These are phyloP conservation scores for Meiosimyza decipiens DNA, from an alignment of 2,888 invertebrate species.

Conservation along the genomic window DNA sequence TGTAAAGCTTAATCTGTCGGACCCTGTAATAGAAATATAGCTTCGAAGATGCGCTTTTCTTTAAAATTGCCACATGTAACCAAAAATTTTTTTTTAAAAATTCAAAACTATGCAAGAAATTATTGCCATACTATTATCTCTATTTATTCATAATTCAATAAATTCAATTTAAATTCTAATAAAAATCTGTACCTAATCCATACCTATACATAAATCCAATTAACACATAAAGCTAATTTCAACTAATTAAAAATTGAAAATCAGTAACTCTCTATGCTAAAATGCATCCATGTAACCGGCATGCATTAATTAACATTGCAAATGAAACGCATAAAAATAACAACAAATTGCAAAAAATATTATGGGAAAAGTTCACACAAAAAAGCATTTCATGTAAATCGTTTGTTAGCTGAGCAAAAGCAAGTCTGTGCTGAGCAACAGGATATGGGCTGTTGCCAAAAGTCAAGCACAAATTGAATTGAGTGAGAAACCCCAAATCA, in stretches of 20 bases:
- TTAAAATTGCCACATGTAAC: no score
- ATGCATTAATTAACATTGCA: not conserved
- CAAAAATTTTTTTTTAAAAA: no score
- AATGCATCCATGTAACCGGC: not conserved
- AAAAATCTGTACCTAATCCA: not conserved
- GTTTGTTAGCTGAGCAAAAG: no score
- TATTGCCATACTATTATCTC: no score
- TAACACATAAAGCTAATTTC: constrained; percentile 37
- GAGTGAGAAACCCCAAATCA: not conserved
- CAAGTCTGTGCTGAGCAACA: not conserved
- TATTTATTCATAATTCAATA: not conserved
- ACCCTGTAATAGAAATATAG: no score
- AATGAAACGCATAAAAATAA: no score
- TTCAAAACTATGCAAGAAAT: no score
- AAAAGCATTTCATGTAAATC: no score
- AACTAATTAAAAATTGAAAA: constrained; percentile 41
- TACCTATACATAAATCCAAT: constrained; percentile 31
- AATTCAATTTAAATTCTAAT: not conserved
- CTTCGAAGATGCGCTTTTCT: no score
- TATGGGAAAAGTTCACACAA: no score
- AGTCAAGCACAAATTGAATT: not conserved
- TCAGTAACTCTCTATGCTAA: not conserved
- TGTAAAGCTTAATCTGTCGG: no score
- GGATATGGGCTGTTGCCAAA: constrained; percentile 5
- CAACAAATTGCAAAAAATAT: no score